Base-by-base conservation (phyloP, 2,888 invertebrate genomes). In the Scaptomyza caliginosa region DNA sequence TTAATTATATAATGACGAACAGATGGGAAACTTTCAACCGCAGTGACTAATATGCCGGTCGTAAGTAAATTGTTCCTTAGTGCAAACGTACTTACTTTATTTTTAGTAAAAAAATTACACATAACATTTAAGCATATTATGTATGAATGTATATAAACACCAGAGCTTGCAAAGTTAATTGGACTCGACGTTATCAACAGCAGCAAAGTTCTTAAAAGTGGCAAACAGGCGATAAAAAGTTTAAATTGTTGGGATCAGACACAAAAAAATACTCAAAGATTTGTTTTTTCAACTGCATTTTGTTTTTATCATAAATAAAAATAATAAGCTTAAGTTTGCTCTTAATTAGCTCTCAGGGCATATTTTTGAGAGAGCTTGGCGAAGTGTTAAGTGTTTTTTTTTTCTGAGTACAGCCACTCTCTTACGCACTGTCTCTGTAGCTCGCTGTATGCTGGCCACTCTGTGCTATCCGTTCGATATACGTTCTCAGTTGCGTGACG, bases 401-500 rank as follows among this genome's bases (percentile, higher is more conserved):
- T 64, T 13, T 48, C 17, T 46, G 23, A 45, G 49, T 62, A 39
- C 40, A 48, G n/a, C 30, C 17, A 24, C 45, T 11, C 67, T 62
- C 49, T 19, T 50, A 3, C 30, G 11, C 8, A 46, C n/a, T 10
- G 42, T 24, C 28, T 43, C 26, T 7, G 23, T 34, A 11, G 10
- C 19, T 6, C n/a, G 1, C 11, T 30, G 32, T 4, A 46, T 16
- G 21, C 11, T 23, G 32, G 24, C 36, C 40, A 39, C 26, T 49
- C 8, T 40, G 7, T 16, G 55, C 51, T 43, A 32, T 56, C 19
- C 30, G 50, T 10, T 39, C 38, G 43, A 51, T 46, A 59, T 30
- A 34, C 13, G 36, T 49, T 48, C 57, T 76, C 71, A 78, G 77
- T 78, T 78, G 51, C 57, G 62, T 69, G 55, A 46, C 60, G 68